Evolutionary conservation across 2,888 invertebrate species (phyloP), one percentile per base, ranked within the genome.

Genomic region (Oscheius sp.): DNA sequence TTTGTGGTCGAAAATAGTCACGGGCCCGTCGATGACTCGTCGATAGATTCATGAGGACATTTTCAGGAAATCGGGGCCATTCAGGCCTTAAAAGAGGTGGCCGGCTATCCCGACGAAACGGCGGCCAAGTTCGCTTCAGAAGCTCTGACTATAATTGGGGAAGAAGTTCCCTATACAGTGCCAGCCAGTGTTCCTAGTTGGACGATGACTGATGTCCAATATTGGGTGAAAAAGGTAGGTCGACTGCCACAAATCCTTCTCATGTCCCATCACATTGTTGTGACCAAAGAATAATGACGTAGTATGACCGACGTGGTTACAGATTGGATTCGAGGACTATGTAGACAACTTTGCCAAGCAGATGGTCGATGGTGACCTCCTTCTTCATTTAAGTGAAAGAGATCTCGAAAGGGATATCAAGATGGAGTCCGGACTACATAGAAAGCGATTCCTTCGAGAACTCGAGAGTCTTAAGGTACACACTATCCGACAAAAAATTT

Each of bases 171-270:
- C 0, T 96, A 98, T 87, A 96, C 95, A 87, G 88, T 98, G 67
- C 95, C 95, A 36, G 96, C 97, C 86, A 96, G 97, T 87, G 96
- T 97, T 44, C 97, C 97, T 0, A 90, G 96, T 6, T 98, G 98
- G 98, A 94, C 94, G 0, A 92, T 92, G 22, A 94, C 94, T 87
- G 97, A 98, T 87, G 97, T 98, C 0, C 90, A 92, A 80, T 95
- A 96, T 88, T 98, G 97, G 97, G 94, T 98, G 0, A 94, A 94
- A 86, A 96, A 97, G 90, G 88, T 88, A 33, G 68, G 47, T 20
- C 20, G 22, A 36, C 14, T 36, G 36, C n/a, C n/a, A 36, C 36
- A 9, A 14, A 36, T 36, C 14, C 36, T 14, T 36, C 32, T n/a
- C 17, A n/a, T 20, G 54, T 33, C 17, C 24, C 12, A n/a, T n/a